Conservation (phyloP, 2,113 vertebrate species). For the Tyto alba region DNA sequence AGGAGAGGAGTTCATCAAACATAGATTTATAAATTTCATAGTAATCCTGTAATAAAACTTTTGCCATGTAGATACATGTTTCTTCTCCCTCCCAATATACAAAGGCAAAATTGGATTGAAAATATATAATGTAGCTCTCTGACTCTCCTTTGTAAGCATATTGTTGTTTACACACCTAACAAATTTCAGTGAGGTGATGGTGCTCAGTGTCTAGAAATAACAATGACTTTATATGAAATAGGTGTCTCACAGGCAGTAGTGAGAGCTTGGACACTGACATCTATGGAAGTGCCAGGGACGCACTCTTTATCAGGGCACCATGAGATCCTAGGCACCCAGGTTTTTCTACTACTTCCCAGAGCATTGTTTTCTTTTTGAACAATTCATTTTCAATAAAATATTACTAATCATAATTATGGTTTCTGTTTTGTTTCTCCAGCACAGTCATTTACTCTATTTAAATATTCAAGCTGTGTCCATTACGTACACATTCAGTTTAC, state of each 20-base stretch:
- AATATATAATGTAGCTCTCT: neutral
- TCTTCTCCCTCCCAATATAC: rapidly evolving
- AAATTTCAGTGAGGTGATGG: neutral
- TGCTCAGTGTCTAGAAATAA: neutral
- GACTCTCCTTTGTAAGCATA: neutral
- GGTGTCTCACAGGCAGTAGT: neutral
- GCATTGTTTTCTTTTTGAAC: neutral
- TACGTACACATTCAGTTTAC: neutral
- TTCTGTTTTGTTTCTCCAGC: neutral
- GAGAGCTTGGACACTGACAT: neutral
- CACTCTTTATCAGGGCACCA: neutral
- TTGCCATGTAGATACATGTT: neutral
- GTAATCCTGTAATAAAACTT: neutral
- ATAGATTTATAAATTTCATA: neutral
- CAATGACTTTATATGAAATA: neutral
- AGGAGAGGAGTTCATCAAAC: neutral
- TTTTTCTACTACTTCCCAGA: neutral
- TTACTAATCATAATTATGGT: neutral
- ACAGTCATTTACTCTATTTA: neutral
- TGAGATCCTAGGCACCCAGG: neutral
- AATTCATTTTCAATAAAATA: neutral
- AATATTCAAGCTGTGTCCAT: neutral
- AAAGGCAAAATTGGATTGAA: neutral
- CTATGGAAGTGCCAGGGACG: neutral
- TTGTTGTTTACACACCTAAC: neutral